phyloP scores from a whole-genome alignment of 2,113 vertebrate species.

The Menidia beryllina region DNA sequence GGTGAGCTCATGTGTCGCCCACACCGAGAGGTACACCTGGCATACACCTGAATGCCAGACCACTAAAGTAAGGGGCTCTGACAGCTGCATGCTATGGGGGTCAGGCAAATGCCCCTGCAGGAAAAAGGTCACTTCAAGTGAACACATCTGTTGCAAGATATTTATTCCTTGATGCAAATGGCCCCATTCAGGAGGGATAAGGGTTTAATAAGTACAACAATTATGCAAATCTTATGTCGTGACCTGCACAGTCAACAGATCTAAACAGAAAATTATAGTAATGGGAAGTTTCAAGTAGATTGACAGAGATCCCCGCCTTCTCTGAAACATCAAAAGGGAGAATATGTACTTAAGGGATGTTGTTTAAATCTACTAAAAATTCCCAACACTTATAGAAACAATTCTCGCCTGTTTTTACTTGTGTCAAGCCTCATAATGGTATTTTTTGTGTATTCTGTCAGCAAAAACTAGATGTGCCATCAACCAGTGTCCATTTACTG shows the following conservation, averaged over 20 bases:
- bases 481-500: no score
- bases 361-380: no score
- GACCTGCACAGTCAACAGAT: no score
- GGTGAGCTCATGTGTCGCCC: neutral
- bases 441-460: neutral
- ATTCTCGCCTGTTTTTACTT: neutral
- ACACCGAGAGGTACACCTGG: slow-evolving; percentile 4
- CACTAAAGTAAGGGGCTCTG: neutral
- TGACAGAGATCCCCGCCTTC: neutral
- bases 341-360: no score
- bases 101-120: neutral
- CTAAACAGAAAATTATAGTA: no score
- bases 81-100: neutral
- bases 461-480: neutral
- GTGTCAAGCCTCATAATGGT: neutral
- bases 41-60: neutral
- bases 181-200: no score
- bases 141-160: neutral
- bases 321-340: neutral
- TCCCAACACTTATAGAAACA: no score
- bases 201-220: no score
- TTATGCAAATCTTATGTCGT: neutral
- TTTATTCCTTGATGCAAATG: no score
- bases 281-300: no score
- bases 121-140: neutral